Conservation (phyloP, 2,888 invertebrate species). For the Athrips mouffetella region DNA sequence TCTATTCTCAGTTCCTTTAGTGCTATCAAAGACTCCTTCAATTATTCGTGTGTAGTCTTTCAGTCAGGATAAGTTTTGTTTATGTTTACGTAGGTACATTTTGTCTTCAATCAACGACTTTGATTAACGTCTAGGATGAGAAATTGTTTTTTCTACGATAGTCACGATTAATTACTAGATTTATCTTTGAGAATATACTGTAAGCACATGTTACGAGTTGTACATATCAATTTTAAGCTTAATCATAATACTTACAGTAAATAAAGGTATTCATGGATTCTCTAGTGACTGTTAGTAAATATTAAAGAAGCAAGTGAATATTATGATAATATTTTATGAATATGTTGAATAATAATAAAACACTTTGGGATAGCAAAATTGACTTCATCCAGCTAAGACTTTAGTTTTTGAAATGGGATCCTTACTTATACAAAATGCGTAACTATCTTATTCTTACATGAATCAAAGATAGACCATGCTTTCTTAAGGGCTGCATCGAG, state of each 20-base stretch:
- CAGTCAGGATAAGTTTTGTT: neutral
- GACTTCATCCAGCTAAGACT: neutral
- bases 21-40: neutral
- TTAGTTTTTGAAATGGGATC: no score
- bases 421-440: no score
- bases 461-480: no score
- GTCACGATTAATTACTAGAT: no score
- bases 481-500: no score
- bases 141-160: no score
- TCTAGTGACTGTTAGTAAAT: conserved; percentile 47
- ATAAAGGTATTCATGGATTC: conserved; percentile 32
- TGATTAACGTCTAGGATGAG: no score
- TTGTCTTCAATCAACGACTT: no score
- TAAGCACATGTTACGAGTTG: conserved; percentile 30
- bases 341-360: neutral
- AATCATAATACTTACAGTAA: conserved; percentile 30
- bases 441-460: no score
- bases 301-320: conserved; percentile 25
- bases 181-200: no score
- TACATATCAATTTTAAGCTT: conserved; percentile 50
- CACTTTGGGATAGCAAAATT: neutral
- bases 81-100: neutral
- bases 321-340: conserved; percentile 13
- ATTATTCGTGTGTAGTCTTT: neutral
- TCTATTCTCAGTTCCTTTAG: conserved; percentile 32